Conservation (phyloP, 2,888 invertebrate genomes). For the Meiosimyza decipiens region DNA sequence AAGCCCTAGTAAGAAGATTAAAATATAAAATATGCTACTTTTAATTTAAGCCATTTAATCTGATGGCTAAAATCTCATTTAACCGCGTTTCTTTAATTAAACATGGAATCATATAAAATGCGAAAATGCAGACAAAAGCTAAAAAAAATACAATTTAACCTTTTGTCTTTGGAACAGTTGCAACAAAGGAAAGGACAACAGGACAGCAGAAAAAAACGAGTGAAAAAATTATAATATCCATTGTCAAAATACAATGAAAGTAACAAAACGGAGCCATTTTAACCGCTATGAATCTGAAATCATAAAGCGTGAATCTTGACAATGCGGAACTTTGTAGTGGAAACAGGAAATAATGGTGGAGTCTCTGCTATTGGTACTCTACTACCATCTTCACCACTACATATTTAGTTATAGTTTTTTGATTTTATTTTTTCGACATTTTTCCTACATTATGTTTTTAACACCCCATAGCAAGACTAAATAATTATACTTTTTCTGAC, state of each 20-base stretch:
- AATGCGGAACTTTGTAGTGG: not conserved
- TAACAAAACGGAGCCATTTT: not conserved
- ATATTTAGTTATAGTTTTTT: no score
- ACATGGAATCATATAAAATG: conserved; percentile 17
- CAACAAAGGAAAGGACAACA: not conserved
- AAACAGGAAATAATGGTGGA: no score
- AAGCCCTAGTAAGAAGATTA: not conserved
- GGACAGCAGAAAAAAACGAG: not conserved
- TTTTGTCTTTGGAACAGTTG: not conserved
- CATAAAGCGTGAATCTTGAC: conserved; percentile 27
- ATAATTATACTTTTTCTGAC: no score
- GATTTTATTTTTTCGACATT: no score
- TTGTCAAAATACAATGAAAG: not conserved
- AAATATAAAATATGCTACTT: conserved; percentile 11
- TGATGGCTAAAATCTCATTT: conserved; percentile 26
- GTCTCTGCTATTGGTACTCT: no score
- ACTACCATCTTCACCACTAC: no score
- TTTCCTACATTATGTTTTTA: no score
- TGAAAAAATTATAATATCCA: not conserved
- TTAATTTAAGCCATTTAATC: conserved; percentile 23
- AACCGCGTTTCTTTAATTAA: conserved; percentile 30
- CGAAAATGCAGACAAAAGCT: conserved; percentile 9
- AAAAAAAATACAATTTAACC: conserved; percentile 11
- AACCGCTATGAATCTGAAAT: conserved; percentile 26
- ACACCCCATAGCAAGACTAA: no score